Base-by-base conservation (phyloP, 2,113 vertebrate species). In the Aldabrachelys gigantea region DNA sequence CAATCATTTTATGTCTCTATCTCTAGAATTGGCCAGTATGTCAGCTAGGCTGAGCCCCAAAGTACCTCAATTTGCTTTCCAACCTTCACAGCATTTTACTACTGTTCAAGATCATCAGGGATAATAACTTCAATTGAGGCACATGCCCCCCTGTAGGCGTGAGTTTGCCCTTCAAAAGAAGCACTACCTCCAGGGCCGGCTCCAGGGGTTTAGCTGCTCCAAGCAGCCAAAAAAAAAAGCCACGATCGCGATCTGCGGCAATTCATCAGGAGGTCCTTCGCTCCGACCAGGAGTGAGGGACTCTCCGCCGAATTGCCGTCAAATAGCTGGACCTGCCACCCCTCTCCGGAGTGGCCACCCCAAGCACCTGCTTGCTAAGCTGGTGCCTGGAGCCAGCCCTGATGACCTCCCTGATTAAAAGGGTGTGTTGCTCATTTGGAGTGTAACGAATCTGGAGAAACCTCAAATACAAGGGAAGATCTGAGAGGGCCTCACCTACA, bases 11-110 rank as follows among this genome's bases (percentile, higher is more conserved):
- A 85, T 90, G 95, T 76, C 31, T 91, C 79, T 50, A 24, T 81
- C 65, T 94, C 49, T 85, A 91, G 47, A 87, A 38, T 31, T 92
- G 59, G 14, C 44, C 27, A 53, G 80, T 82, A 53, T 69, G n/a
- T 94, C 88, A 90, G 31, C 62, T 50, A 82, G 52, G 47, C 86
- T 81, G 69, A 88, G 49, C 8, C 25, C 12, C 7, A 87, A 89
- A 82, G 81, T 96, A 92, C 49, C 8, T 54, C 29, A 75, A 35
- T 93, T 94, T 95, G 91, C 62, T 6, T 93, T 95, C 86, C 72
- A 38, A 81, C 2, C 6, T 84, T 57, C 27, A 81, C 2, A 1
- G 14, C 1, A 1, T 89, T 92, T 41, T 76, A 4, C 21, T 85
- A 80, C 41, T 49, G 50, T 86, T 80, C 38, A 90, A 76, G 6